Evolutionary conservation across 2,797 vertebrate species (phyloP), one percentile per base, ranked within the genome.

Genomic region (Hozukius guyotensis): DNA sequence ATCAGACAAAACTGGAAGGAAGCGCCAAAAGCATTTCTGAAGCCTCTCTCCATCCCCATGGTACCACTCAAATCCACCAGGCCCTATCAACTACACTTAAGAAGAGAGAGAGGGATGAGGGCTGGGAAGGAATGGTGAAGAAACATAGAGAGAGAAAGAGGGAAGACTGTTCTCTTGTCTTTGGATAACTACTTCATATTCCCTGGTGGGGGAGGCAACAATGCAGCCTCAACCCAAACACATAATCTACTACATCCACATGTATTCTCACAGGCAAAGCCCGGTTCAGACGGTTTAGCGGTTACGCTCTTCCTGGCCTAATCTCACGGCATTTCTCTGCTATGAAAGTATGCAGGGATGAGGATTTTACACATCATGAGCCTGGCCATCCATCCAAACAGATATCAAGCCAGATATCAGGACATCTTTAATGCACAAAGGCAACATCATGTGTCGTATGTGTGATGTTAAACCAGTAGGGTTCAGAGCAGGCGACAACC

Each of bases 191-290:
- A 65, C 72, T 59, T 85, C 68, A 60, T 75, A 78, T 72, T 89
- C 88, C 84, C 87, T 25, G 67, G 82, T 81, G 85, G 64, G 85
- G 62, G 81, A 75, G 79, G 78, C 74, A 82, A 93, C 88, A 83
- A 90, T 89, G 84, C 78, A 75, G 72, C 70, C 73, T 72, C 38
- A 87, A 86, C 81, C 74, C 73, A 83, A 92, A 90, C 88, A 80
- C 79, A 86, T 81, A 73, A 87, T 87, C 81, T 65, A 53, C 71
- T 63, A 77, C 46, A 87, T 87, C 84, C 76, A 74, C 55, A 78
- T 80, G 56, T 59, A 75, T 53, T 82, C 88, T 88, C 82, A 68
- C 65, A 76, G 87, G 60, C 87, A 62, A 69, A 62, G 66, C 38
- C 14, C 5, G 1, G 11, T 29, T 82, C 52, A 85, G 72, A 85